Conservation (phyloP, 2,113 vertebrate genomes). For the Oxyura jamaicensis region DNA sequence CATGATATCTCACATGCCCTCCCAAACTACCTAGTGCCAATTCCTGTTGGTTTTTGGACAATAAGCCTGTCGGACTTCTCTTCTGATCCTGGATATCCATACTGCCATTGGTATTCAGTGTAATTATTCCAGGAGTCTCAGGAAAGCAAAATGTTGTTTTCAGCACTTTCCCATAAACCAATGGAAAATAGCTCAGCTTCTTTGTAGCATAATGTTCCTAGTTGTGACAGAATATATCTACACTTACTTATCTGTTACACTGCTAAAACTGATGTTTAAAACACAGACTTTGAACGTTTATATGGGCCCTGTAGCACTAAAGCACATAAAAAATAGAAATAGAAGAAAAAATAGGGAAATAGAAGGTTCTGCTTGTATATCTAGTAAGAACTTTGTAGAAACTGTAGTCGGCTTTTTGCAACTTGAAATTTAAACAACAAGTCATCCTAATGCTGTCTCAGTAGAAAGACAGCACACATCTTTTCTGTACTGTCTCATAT, state of each 20-base stretch:
- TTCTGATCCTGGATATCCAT: background rate
- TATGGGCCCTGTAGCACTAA: background rate
- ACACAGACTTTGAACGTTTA: background rate
- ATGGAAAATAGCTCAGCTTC: background rate
- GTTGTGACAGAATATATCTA: background rate
- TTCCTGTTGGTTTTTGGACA: background rate
- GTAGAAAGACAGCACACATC: background rate
- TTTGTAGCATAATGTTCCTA: background rate
- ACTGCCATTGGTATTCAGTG: background rate
- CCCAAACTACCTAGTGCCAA: background rate
- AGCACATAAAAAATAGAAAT: background rate
- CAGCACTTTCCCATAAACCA: background rate
- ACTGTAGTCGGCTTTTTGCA: background rate
- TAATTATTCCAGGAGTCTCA: background rate
- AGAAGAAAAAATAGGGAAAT: background rate
- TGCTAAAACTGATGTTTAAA: background rate
- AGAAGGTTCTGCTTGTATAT: background rate
- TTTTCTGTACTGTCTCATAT: background rate
- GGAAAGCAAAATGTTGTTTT: background rate
- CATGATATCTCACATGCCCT: background rate
- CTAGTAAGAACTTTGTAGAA: background rate
- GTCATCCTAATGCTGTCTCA: background rate
- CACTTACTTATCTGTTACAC: background rate
- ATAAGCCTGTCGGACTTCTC: background rate
- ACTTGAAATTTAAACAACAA: background rate